Percentiles rank a stretch among this genome's conserved stretches.
These are phyloP conservation scores for Lanius collurio DNA, from an alignment of 2,113 vertebrate species.

Conservation along the genomic window DNA sequence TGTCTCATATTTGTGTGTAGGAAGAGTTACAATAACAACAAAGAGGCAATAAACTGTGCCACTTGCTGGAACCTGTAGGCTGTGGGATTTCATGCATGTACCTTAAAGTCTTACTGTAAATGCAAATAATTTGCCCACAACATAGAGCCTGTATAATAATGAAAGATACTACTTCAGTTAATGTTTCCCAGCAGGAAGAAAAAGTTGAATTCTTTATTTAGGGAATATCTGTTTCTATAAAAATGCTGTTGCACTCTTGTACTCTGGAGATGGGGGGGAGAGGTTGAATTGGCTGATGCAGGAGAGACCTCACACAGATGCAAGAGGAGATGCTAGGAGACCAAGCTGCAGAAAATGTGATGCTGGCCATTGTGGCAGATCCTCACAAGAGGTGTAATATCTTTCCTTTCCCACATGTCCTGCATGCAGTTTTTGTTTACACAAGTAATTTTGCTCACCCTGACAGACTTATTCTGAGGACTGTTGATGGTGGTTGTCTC, in stretches of 20 bases:
- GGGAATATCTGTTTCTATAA: background rate
- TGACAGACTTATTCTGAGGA: background rate
- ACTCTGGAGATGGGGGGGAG: accelerated
- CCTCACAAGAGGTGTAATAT: background rate
- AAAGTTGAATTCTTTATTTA: background rate
- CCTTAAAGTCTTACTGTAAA: background rate
- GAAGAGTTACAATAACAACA: background rate
- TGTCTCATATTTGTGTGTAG: background rate
- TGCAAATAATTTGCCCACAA: background rate
- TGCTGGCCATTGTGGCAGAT: background rate
- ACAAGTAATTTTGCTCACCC: background rate
- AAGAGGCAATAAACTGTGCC: background rate
- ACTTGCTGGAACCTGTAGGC: background rate
- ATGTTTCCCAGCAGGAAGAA: background rate
- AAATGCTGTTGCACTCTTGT: background rate
- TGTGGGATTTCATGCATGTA: background rate
- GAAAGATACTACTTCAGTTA: background rate
- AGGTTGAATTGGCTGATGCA: background rate
- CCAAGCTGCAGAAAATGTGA: background rate
- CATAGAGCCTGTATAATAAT: background rate
- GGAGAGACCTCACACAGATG: background rate
- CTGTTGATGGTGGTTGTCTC: background rate
- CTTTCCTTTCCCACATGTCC: background rate
- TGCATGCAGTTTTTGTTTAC: background rate
- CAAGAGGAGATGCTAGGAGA: background rate